Evolutionary conservation across 2,888 invertebrate species (phyloP), one percentile per base, ranked within the genome.

Genomic region (Macropis europaea): DNA sequence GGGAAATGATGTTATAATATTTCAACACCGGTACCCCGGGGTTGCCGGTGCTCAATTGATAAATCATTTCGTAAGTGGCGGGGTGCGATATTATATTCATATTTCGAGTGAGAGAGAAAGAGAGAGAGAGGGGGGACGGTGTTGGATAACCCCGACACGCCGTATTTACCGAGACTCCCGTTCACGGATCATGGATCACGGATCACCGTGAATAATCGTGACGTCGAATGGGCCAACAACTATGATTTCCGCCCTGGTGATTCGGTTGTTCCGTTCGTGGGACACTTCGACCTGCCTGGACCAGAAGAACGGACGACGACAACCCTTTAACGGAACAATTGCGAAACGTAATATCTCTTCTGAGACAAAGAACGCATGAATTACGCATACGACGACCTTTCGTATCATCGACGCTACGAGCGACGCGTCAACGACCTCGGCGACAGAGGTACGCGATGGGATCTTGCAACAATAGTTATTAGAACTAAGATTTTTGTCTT

Each of bases 1-100:
- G 79, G 84, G 82, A 60, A 86, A 86, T 86, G 83, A 88, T 87
- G 86, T 89, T 88, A 88, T 88, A 89, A 89, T 89, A 89, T 89
- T 89, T 89, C 89, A 87, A 86, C 86, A 86, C 87, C 82, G 77
- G 80, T 82, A 84, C 83, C 83, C 78, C 82, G 79, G 86, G 85
- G 84, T 86, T 85, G 84, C 79, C 76, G 82, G 73, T 68, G 80
- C 75, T 86, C 86, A 86, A 87, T 88, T 87, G 88, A 88, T 87
- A 88, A 87, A 89, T 89, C 87, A 86, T 86, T 84, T 84, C 73
- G 82, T 83, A 85, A 86, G 85, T 85, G 82, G 79, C 82, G 79
- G 82, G 81, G 82, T 78, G 85, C 71, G 72, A 81, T 80, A 81
- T 82, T 73, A 82, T 82, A 82, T 82, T 82, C 82, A 82, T 82